phyloP scores from a whole-genome alignment of 2,113 vertebrate species.

The Prionailurus viverrinus region DNA sequence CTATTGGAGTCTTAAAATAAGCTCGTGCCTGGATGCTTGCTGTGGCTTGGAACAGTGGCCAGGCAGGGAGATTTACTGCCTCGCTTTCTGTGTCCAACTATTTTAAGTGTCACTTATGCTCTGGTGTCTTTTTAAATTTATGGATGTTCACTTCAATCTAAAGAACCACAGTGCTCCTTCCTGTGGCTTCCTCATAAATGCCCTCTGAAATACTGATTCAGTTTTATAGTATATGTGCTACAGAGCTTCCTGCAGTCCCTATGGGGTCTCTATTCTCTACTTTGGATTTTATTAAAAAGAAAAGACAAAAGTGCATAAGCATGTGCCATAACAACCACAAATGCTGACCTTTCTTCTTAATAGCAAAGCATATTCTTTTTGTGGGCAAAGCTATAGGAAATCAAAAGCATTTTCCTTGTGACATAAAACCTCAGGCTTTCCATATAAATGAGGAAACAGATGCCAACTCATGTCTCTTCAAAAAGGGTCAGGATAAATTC shows the following conservation, averaged over 20 bases:
- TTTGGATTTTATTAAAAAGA: conserved; percentile 41
- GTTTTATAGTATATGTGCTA: not conserved
- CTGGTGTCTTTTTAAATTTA: conserved; percentile 75
- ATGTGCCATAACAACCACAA: conserved; percentile 1
- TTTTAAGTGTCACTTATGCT: conserved; percentile 76
- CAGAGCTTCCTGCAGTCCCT: not conserved
- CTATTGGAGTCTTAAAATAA: conserved; percentile 72
- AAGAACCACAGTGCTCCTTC: conserved; percentile 61
- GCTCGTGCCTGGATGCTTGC: conserved; percentile 35
- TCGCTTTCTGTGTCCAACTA: conserved; percentile 68
- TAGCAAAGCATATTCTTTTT: conserved; percentile 45
- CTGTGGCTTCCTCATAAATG: conserved; percentile 69
- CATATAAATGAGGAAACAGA: conserved; percentile 70
- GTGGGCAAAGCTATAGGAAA: conserved; percentile 61
- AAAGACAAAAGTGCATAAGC: conserved; percentile 37
- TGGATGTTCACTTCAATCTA: conserved; percentile 51
- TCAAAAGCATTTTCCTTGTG: conserved; percentile 69
- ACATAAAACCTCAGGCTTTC: conserved; percentile 37
- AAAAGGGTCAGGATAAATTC: conserved; percentile 41
- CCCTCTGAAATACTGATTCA: conserved; percentile 39
- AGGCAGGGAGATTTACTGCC: conserved; percentile 69
- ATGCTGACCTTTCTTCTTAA: conserved; percentile 65
- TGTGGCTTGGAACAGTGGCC: conserved; percentile 56
- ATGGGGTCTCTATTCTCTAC: not conserved
- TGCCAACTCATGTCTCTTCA: conserved; percentile 51